A percentile compares a stretch with the other conserved stretches of the same genome.
phyloP scores from a whole-genome alignment of 2,888 invertebrate genomes.

The Protonemura montana region DNA sequence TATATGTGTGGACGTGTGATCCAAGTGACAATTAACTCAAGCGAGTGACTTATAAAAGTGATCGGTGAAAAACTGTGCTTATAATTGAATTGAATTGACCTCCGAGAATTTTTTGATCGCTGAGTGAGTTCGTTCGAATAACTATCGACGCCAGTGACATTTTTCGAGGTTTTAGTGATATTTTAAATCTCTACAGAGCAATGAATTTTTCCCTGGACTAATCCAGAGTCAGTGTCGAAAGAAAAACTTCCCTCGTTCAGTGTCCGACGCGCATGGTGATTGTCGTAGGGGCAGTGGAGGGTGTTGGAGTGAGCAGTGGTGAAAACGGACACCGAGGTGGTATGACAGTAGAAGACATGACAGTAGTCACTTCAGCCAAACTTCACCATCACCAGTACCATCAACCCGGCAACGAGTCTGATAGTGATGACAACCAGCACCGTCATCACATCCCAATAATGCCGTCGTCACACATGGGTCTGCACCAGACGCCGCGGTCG shows the following conservation, averaged over 20 bases:
- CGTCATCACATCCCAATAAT: conserved; percentile 17
- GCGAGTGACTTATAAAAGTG: background rate
- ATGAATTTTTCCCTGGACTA: background rate
- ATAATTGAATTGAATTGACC: conserved; percentile 1
- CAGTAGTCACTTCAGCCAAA: conserved; percentile 51
- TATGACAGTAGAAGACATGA: conserved; percentile 53
- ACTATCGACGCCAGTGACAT: background rate
- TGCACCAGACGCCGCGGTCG: conserved; percentile 58
- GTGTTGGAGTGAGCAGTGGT: conserved; percentile 53
- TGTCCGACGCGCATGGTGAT: conserved; percentile 44
- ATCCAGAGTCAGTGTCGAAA: background rate
- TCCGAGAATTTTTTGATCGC: background rate
- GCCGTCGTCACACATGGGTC: conserved; percentile 31
- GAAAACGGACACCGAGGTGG: conserved; percentile 55
- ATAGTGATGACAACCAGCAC: conserved; percentile 34
- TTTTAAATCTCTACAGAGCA: background rate
- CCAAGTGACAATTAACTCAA: background rate
- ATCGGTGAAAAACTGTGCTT: conserved; percentile 1
- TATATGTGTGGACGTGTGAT: background rate
- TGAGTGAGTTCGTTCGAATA: background rate
- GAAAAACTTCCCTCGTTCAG: background rate
- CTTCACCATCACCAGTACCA: conserved; percentile 44
- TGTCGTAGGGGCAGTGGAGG: conserved; percentile 55
- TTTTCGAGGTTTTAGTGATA: background rate
- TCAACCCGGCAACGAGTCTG: conserved; percentile 37